Percentiles rank a stretch among this genome's conserved stretches.
Evolutionary conservation across 2,888 invertebrate species (phyloP).

Genomic region (Tenthredo distinguenda): DNA sequence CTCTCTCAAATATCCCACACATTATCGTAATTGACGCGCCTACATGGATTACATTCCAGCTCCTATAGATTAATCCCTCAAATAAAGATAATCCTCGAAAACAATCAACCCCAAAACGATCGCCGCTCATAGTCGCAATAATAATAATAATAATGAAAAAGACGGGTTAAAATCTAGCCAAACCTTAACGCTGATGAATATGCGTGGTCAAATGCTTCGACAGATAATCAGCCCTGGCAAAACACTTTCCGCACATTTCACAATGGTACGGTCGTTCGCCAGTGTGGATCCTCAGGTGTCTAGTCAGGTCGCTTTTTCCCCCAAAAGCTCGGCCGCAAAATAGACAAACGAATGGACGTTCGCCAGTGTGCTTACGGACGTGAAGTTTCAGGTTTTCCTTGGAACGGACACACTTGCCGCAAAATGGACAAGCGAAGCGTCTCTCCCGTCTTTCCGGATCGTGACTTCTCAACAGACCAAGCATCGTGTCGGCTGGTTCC

Average conservation of each 20-base stretch:
- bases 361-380: slow-evolving; percentile 92
- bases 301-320: slow-evolving; percentile 92
- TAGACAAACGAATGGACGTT: slow-evolving; percentile 93
- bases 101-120: neutral
- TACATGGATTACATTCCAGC: neutral
- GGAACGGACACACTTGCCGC: slow-evolving; percentile 93
- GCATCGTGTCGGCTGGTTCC: slow-evolving; percentile 77
- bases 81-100: neutral
- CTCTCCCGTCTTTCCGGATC: slow-evolving; percentile 73
- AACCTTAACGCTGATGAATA: slow-evolving; percentile 82
- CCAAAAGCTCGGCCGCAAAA: slow-evolving; percentile 94
- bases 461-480: slow-evolving; percentile 82
- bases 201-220: slow-evolving; percentile 95
- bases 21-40: slow-evolving; percentile 5
- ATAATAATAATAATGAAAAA: neutral
- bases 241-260: slow-evolving; percentile 95
- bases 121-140: neutral
- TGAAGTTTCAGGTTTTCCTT: slow-evolving; percentile 94
- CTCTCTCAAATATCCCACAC: neutral
- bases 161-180: neutral
- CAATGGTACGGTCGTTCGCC: slow-evolving; percentile 95
- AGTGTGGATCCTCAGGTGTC: slow-evolving; percentile 92
- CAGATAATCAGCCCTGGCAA: slow-evolving; percentile 93
- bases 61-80: neutral
- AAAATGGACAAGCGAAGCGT: slow-evolving; percentile 92